phyloP scores from a whole-genome alignment of 2,888 invertebrate species.

The Latheticus oryzae region DNA sequence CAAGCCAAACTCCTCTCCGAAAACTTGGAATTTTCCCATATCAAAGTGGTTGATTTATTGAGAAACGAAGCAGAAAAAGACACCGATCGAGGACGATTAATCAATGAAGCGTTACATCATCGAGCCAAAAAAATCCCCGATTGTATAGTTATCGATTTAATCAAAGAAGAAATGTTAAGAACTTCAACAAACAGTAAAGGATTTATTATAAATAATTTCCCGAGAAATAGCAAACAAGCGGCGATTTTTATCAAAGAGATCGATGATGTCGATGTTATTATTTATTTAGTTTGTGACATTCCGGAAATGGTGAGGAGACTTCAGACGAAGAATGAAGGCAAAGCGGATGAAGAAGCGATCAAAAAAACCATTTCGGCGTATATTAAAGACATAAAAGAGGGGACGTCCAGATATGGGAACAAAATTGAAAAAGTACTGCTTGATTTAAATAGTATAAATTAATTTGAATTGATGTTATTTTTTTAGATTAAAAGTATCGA shows the following conservation, averaged over 20 bases:
- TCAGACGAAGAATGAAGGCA: constrained; percentile 36
- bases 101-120: constrained; percentile 66
- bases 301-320: constrained; percentile 49
- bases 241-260: constrained; percentile 59
- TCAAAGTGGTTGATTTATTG: constrained; percentile 65
- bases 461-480: not conserved
- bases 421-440: constrained; percentile 35
- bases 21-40: constrained; percentile 49
- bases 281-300: constrained; percentile 55
- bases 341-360: constrained; percentile 42
- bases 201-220: constrained; percentile 71
- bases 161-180: constrained; percentile 70
- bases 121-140: constrained; percentile 62
- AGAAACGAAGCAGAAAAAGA: constrained; percentile 66
- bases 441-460: not conserved
- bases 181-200: constrained; percentile 66
- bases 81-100: constrained; percentile 67
- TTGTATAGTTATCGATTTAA: constrained; percentile 68
- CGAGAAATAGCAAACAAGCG: constrained; percentile 66
- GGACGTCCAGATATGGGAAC: constrained; percentile 18
- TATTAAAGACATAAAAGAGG: constrained; percentile 52
- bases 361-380: constrained; percentile 48
- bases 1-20: constrained; percentile 52
- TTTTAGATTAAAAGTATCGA: constrained; percentile 49
- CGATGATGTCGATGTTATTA: constrained; percentile 56